Conservation (phyloP, 1,140 invertebrate genomes). For the Bombus difficillimus region DNA sequence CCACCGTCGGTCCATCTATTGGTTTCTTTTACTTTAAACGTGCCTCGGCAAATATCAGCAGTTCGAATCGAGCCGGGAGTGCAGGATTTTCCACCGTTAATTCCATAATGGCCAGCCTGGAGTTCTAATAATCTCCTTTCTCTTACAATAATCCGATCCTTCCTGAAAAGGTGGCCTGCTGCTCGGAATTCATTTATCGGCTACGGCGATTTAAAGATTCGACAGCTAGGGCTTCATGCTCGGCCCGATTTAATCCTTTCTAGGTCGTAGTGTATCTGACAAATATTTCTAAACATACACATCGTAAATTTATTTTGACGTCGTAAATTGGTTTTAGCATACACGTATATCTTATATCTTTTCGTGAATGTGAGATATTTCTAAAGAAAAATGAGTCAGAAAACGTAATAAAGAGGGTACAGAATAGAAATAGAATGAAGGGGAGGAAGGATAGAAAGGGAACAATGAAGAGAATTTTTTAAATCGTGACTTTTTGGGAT, state of each 20-base stretch:
- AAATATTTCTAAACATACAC: not conserved
- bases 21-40: constrained; percentile 46
- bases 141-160: constrained; percentile 16
- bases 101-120: constrained; percentile 38
- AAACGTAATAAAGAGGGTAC: too few species aligned
- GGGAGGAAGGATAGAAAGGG: too few species aligned
- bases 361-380: too few species aligned
- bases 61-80: constrained; percentile 3
- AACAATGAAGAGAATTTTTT: too few species aligned
- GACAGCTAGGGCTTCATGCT: not conserved
- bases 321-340: too few species aligned
- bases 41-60: constrained; percentile 45
- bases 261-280: not conserved
- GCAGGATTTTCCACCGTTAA: constrained; percentile 32
- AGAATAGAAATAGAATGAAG: too few species aligned
- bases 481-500: too few species aligned
- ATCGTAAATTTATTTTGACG: not conserved
- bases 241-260: not conserved
- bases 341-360: too few species aligned
- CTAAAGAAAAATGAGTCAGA: too few species aligned
- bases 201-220: constrained; percentile 8
- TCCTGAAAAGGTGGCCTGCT: constrained; percentile 25
- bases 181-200: constrained; percentile 38
- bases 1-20: not conserved
- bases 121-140: constrained; percentile 35